Percentiles rank a stretch among this genome's conserved stretches.
Conservation (phyloP, 1,140 invertebrate genomes). For the Saccostrea cuccullata region DNA sequence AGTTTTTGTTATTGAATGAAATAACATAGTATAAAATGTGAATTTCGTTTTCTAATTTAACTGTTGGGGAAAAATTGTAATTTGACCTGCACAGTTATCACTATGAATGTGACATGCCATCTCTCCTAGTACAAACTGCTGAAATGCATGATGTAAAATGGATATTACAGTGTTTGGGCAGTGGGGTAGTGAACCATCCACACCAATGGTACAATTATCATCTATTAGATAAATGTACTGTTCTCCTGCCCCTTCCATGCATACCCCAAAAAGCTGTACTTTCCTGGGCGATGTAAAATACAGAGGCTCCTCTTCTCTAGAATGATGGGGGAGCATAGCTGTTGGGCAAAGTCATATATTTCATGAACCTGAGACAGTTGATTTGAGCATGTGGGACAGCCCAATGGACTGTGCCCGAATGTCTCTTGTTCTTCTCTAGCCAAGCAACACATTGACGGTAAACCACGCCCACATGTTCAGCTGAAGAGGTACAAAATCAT, state of each 20-base stretch:
- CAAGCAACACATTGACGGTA: too few relatives aligned
- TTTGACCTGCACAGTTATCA: not conserved
- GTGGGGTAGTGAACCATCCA: not conserved
- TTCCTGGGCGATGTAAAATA: conserved; percentile 14
- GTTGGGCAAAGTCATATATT: not conserved
- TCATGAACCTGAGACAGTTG: conserved; percentile 6
- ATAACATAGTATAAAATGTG: not conserved
- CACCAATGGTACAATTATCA: not conserved
- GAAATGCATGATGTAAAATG: not conserved
- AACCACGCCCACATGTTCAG: too few relatives aligned
- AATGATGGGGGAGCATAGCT: conserved; percentile 4
- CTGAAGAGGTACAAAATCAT: too few relatives aligned
- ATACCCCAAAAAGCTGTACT: conserved; percentile 10
- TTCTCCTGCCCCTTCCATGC: not conserved
- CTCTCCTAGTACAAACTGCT: not conserved
- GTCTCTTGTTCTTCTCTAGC: too few relatives aligned
- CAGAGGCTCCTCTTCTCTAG: not conserved
- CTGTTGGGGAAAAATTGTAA: not conserved
- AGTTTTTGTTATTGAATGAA: not conserved
- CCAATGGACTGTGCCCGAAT: too few relatives aligned
- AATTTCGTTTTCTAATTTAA: not conserved
- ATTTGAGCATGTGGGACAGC: not conserved
- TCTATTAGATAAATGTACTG: conserved; percentile 15
- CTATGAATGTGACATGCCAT: not conserved
- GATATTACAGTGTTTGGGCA: not conserved